Evolutionary conservation across 2,888 invertebrate species (phyloP), one percentile per base, ranked within the genome.

Genomic region (Lithophane socia): DNA sequence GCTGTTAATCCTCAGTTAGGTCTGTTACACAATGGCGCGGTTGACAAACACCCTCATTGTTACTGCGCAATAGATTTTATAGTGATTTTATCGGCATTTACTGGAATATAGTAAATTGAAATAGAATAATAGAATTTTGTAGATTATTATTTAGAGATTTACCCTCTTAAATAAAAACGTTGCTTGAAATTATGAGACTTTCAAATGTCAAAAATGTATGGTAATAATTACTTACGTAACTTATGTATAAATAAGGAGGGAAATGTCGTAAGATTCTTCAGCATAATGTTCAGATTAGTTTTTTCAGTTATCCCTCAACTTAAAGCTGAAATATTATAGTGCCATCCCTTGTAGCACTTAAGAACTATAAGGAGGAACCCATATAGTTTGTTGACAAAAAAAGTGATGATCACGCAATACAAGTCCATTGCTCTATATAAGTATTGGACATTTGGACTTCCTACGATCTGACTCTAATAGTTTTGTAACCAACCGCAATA

Each of bases 1-100:
- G 86, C 87, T 90, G 91, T 93, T 95, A 95, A 95, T 95, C 95
- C 95, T 88, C 90, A 91, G 93, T 94, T 94, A 94, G 93, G 93
- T 93, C 92, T 21, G 81, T 76, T 85, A 70, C 83, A 87, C 84
- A 88, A 86, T 81, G 68, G 42, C 77, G 64, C n/a, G 80, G 77
- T 87, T 87, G 83, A 83, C 85, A 91, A 90, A 88, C 88, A 86
- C 82, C 77, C 73, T 73, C 83, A 86, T 86, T 87, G 87, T 84
- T 70, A 63, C 74, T 67, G 69, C 82, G 85, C 83, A 79, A 87
- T 80, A 80, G 75, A 75, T 47, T 84, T 75, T 69, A 77, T 74
- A 70, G 63, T 44, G 83, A 84, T 84, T 84, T 81, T 84, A 81
- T 83, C 81, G 65, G 52, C 12, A 61, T 78, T 84, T 81, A 49